Evolutionary conservation across 37 sponge, comb jelly and placozoan genomes (phyloP).

Genomic region (Beroe forskalii): DNA sequence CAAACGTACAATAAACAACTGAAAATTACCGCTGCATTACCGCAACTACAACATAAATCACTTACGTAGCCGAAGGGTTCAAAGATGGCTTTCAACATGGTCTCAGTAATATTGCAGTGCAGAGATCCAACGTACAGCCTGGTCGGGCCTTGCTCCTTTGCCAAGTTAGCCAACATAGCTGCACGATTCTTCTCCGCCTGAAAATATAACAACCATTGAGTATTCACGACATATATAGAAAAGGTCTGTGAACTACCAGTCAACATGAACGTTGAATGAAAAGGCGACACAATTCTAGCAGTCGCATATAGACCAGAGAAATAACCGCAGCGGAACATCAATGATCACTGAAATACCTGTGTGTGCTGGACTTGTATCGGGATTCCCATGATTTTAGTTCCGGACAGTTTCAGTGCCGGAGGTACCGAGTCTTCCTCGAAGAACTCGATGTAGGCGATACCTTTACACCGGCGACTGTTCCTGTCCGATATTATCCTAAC

Average conservation of each 20-base stretch:
- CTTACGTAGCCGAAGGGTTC: conserved; percentile 90
- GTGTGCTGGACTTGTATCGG: conserved; percentile 95
- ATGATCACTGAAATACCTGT: too few species aligned
- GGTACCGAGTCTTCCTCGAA: conserved; percentile 72
- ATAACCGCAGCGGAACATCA: too few species aligned
- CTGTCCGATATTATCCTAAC: conserved; percentile 90
- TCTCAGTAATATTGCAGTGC: conserved; percentile 89
- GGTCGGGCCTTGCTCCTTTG: conserved; percentile 82
- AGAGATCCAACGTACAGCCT: conserved; percentile 88
- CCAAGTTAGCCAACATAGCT: conserved; percentile 79
- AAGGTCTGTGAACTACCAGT: not conserved
- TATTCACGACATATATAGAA: too few species aligned
- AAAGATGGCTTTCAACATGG: conserved; percentile 90
- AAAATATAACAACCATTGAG: not conserved
- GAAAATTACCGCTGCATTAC: too few species aligned
- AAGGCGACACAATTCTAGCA: not conserved
- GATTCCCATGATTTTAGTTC: conserved; percentile 82
- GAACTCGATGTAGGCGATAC: conserved; percentile 98
- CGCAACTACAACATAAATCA: not conserved
- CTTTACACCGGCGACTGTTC: conserved; percentile 92
- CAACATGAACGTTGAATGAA: not conserved
- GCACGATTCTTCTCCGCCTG: conserved; percentile 70
- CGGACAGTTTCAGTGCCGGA: conserved; percentile 76
- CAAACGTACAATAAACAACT: too few species aligned
- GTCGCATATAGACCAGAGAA: too few species aligned